Percentiles rank a stretch among this genome's conserved stretches.
Evolutionary conservation across 2,888 invertebrate species (phyloP).

Genomic region (Penaeus monodon): DNA sequence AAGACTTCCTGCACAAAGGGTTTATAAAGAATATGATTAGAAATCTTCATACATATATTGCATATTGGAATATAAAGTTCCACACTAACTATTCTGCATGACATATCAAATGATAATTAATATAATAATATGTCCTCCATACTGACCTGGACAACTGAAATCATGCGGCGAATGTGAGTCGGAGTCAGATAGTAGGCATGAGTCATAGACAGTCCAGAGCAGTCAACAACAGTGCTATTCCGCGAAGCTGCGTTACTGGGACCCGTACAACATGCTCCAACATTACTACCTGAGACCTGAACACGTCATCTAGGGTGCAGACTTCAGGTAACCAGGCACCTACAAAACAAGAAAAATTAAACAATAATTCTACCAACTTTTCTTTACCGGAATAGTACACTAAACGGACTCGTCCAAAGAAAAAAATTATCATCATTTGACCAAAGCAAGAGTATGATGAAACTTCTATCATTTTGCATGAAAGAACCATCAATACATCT

Average conservation of each 20-base stretch:
- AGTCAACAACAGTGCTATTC: conserved; percentile 62
- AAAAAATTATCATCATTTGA: too few species aligned
- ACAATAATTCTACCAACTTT: background rate
- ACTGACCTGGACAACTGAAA: conserved; percentile 62
- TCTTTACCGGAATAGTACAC: too few species aligned
- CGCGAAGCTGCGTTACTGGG: conserved; percentile 62
- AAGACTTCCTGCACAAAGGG: conserved; percentile 60
- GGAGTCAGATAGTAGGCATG: conserved; percentile 63
- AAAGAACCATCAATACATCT: too few species aligned
- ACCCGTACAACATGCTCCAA: conserved; percentile 63
- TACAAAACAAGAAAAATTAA: too few species aligned
- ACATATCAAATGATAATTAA: too few species aligned
- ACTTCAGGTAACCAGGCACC: conserved; percentile 59
- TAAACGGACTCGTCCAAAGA: too few species aligned
- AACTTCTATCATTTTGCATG: too few species aligned
- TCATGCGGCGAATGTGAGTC: conserved; percentile 61
- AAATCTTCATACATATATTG: background rate
- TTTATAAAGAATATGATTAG: background rate
- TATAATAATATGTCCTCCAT: too few species aligned
- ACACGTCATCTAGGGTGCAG: conserved; percentile 57
- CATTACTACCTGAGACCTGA: conserved; percentile 59
- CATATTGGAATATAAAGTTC: background rate
- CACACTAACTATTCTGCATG: background rate
- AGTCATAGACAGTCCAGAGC: conserved; percentile 56
- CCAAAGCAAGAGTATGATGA: too few species aligned